Percentiles rank a stretch among this genome's conserved stretches.
These are phyloP conservation scores for Brachionus asplanchnoidis DNA, from an alignment of 1,140 invertebrate species.

Conservation along the genomic window DNA sequence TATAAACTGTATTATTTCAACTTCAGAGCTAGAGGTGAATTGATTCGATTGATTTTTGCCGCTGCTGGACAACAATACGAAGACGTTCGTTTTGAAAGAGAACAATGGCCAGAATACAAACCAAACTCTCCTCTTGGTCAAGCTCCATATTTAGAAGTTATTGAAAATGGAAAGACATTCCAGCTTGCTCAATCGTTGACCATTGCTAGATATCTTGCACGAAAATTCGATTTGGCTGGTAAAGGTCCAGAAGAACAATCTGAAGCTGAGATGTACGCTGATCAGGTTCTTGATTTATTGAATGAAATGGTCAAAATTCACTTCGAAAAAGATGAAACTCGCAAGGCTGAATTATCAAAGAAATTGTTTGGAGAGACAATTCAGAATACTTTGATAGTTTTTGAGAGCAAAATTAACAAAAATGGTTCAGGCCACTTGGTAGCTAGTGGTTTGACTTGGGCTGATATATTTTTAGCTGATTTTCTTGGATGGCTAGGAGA, in stretches of 20 bases:
- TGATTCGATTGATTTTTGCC: slow-evolving; percentile 40
- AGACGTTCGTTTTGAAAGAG: neutral
- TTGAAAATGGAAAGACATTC: neutral
- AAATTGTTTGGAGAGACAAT: neutral
- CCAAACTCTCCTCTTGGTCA: slow-evolving; percentile 9
- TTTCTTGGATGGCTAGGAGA: slow-evolving; percentile 6
- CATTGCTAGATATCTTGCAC: slow-evolving; percentile 16
- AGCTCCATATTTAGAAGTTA: slow-evolving; percentile 30
- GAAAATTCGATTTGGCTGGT: slow-evolving; percentile 11
- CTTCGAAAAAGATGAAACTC: neutral
- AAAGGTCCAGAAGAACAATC: slow-evolving; percentile 14
- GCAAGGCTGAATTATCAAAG: neutral
- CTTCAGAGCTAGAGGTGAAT: neutral
- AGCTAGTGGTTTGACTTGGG: neutral
- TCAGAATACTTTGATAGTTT: neutral
- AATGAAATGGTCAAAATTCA: neutral
- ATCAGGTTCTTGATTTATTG: neutral
- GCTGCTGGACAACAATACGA: slow-evolving; percentile 27
- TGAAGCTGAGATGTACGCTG: neutral
- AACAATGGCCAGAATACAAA: slow-evolving; percentile 17
- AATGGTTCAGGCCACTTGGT: neutral
- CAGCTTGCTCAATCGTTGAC: neutral
- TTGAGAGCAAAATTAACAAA: neutral
- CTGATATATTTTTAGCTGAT: neutral
- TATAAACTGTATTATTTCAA: slow-evolving; percentile 32